These are phyloP conservation scores for Chymomyza amoena DNA, from an alignment of 2,888 invertebrate genomes.

Conservation along the genomic window DNA sequence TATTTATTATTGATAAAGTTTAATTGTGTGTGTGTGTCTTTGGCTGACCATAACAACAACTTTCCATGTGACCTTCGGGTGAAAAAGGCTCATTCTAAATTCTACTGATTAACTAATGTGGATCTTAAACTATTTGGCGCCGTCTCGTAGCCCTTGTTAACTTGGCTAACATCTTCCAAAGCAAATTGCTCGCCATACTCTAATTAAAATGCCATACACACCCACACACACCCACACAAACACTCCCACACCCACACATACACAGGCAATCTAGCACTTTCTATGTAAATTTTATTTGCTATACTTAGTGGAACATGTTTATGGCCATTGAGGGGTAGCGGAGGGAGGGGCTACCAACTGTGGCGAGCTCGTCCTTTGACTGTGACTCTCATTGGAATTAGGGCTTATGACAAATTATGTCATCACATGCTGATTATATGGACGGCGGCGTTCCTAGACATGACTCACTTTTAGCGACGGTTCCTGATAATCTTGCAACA, in stretches of 20 bases:
- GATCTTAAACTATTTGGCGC: neutral
- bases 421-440: slow-evolving; percentile 44
- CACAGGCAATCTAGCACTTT: slow-evolving; percentile 13
- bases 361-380: slow-evolving; percentile 16
- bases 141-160: neutral
- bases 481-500: neutral
- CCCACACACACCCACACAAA: neutral
- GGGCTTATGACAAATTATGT: slow-evolving; percentile 45
- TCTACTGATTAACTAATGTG: neutral
- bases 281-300: slow-evolving; percentile 55
- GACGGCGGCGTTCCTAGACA: slow-evolving; percentile 37
- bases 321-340: neutral
- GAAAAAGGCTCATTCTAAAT: neutral
- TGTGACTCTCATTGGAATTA: neutral
- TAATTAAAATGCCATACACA: slow-evolving; percentile 42
- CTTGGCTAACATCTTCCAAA: neutral
- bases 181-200: neutral
- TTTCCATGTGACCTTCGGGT: neutral
- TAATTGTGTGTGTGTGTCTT: slow-evolving; percentile 25
- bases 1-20: slow-evolving; percentile 28
- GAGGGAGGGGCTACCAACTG: neutral
- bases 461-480: neutral
- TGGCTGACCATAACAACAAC: neutral
- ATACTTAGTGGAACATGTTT: slow-evolving; percentile 27
- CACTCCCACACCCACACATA: neutral